Conservation (phyloP, 2,888 invertebrate species). For the Patella ulyssiponensis region DNA sequence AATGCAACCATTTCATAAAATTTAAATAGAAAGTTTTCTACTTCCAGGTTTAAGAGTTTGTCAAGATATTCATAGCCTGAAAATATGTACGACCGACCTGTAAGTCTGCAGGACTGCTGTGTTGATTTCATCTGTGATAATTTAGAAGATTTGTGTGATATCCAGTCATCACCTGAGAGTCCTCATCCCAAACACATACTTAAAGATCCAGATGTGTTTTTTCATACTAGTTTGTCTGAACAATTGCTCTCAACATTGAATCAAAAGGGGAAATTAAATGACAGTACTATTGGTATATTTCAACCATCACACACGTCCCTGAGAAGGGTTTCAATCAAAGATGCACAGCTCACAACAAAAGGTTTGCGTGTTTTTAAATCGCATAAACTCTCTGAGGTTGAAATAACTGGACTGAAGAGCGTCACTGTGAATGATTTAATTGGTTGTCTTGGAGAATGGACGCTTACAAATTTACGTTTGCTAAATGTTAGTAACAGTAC, state of each 20-base stretch:
- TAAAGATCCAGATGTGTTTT: conserved; percentile 62
- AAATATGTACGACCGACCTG: conserved; percentile 78
- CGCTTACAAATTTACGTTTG: conserved; percentile 77
- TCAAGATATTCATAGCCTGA: too few species aligned
- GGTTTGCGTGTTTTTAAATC: conserved; percentile 78
- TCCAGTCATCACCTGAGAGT: conserved; percentile 36
- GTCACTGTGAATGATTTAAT: conserved; percentile 78
- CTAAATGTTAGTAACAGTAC: conserved; percentile 79
- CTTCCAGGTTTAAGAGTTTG: too few species aligned
- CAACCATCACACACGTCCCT: conserved; percentile 77
- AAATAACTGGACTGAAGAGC: conserved; percentile 76
- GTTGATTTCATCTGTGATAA: conserved; percentile 79
- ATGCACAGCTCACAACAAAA: conserved; percentile 76
- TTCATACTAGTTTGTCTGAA: conserved; percentile 66
- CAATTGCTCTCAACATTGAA: conserved; percentile 74
- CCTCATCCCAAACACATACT: conserved; percentile 54
- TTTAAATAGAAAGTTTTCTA: too few species aligned
- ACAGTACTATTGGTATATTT: conserved; percentile 78
- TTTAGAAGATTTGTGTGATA: conserved; percentile 75
- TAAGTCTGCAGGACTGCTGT: conserved; percentile 78
- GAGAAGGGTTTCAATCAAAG: conserved; percentile 76
- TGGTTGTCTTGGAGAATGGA: conserved; percentile 80
- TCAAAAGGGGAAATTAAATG: conserved; percentile 77
- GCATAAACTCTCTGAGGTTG: conserved; percentile 79
- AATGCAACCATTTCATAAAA: too few species aligned